A percentile compares a stretch with the other conserved stretches of the same genome.
Evolutionary conservation across 2,113 vertebrate genomes (phyloP).

Genomic region (Petaurus breviceps): DNA sequence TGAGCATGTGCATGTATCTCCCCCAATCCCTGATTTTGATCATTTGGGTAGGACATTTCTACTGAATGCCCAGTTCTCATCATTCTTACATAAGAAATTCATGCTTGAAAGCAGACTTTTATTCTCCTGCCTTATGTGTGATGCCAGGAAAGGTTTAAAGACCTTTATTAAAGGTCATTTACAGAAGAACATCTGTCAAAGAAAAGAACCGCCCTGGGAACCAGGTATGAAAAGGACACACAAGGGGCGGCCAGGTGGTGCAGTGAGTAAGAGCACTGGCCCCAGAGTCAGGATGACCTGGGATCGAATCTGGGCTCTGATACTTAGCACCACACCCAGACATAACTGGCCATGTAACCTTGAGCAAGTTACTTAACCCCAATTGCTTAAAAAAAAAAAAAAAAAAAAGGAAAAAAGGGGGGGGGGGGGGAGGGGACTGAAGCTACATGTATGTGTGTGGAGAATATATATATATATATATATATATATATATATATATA

Average conservation of each 20-base stretch:
- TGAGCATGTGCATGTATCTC: background rate
- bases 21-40: background rate
- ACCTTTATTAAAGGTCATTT: background rate
- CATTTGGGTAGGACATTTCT: background rate
- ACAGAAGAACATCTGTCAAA: background rate
- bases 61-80: background rate
- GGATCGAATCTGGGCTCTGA: too few relatives aligned
- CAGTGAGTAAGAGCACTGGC: too few relatives aligned
- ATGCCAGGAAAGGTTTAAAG: background rate
- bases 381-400: too few relatives aligned
- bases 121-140: background rate
- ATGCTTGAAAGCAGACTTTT: background rate
- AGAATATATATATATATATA: too few relatives aligned
- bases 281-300: too few relatives aligned
- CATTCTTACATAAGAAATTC: background rate
- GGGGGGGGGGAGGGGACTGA: background rate
- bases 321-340: too few relatives aligned
- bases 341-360: too few relatives aligned
- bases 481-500: too few relatives aligned
- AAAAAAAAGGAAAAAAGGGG: too few relatives aligned
- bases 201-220: background rate
- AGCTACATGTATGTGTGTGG: background rate
- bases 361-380: too few relatives aligned
- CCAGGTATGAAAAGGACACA: background rate
- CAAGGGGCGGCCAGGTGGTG: too few relatives aligned